Conservation (phyloP, 2,113 vertebrate species). For the Erpornis zantholeuca region DNA sequence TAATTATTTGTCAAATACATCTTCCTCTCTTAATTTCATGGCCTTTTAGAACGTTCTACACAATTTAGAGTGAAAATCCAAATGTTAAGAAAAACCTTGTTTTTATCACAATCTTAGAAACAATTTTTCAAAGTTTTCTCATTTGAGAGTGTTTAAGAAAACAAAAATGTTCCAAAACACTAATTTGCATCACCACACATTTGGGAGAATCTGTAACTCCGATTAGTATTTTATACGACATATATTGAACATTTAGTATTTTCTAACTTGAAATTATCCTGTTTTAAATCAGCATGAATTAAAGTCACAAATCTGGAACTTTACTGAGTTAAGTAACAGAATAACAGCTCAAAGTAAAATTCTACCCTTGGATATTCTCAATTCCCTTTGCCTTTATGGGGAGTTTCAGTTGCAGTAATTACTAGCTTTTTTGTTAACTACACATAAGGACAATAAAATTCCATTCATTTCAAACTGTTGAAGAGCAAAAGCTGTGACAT, state of each 20-base stretch:
- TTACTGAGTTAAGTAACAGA: not conserved
- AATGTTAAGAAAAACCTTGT: not conserved
- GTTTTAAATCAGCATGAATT: not conserved
- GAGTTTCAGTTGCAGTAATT: not conserved
- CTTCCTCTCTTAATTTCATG: not conserved
- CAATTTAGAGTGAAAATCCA: not conserved
- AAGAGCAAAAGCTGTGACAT: not conserved
- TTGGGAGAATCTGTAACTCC: not conserved
- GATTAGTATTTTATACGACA: not conserved
- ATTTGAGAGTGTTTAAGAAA: not conserved
- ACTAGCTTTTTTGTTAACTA: not conserved
- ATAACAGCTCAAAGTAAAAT: not conserved
- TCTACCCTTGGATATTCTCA: not conserved
- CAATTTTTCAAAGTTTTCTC: not conserved
- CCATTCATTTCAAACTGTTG: not conserved
- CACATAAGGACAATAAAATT: not conserved
- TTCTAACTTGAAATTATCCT: not conserved
- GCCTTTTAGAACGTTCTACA: not conserved
- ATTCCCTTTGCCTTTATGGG: not conserved
- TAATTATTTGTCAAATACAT: not conserved
- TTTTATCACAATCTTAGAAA: not conserved
- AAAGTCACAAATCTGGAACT: not conserved
- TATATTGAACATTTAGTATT: not conserved
- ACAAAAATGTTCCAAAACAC: not conserved
- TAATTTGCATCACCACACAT: not conserved